phyloP scores from a whole-genome alignment of 2,888 invertebrate species.

The Malthinus seriepunctatus region DNA sequence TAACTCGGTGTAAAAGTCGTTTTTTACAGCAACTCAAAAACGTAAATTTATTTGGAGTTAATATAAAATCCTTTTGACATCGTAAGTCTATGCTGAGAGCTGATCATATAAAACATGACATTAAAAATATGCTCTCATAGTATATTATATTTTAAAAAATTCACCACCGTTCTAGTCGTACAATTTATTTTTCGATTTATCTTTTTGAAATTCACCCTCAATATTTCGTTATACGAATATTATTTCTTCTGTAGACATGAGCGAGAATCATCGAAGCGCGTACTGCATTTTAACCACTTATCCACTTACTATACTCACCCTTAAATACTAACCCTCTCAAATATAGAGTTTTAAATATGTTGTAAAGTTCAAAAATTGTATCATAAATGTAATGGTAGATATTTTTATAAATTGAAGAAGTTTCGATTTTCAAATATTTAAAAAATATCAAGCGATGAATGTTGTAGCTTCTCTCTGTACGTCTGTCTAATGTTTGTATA shows the following conservation, averaged over 20 bases:
- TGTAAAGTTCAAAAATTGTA: too few relatives aligned
- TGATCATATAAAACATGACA: conserved; percentile 48
- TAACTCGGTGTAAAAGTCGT: too few relatives aligned
- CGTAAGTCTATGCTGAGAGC: conserved; percentile 47
- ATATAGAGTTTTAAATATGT: conserved; percentile 1
- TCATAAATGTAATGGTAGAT: too few relatives aligned
- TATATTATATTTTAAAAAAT: conserved; percentile 40
- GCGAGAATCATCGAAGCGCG: conserved; percentile 52
- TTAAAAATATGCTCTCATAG: conserved; percentile 51
- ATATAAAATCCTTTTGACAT: conserved; percentile 52
- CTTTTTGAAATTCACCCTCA: conserved; percentile 15
- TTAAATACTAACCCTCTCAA: conserved; percentile 16
- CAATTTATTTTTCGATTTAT: conserved; percentile 20
- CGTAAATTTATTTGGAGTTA: conserved; percentile 32
- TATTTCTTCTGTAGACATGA: conserved; percentile 50
- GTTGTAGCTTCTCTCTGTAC: too few relatives aligned
- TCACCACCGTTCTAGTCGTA: conserved; percentile 38
- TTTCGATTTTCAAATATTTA: too few relatives aligned
- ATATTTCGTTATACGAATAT: conserved; percentile 35
- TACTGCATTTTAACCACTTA: conserved; percentile 54
- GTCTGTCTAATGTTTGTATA: too few relatives aligned
- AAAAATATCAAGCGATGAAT: too few relatives aligned
- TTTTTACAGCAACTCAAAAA: background rate
- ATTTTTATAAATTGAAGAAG: too few relatives aligned
- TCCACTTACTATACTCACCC: conserved; percentile 44